A percentile compares a stretch with the other conserved stretches of the same genome.
Evolutionary conservation across 2,888 invertebrate genomes (phyloP).

Genomic region (Mythimna vitellina): DNA sequence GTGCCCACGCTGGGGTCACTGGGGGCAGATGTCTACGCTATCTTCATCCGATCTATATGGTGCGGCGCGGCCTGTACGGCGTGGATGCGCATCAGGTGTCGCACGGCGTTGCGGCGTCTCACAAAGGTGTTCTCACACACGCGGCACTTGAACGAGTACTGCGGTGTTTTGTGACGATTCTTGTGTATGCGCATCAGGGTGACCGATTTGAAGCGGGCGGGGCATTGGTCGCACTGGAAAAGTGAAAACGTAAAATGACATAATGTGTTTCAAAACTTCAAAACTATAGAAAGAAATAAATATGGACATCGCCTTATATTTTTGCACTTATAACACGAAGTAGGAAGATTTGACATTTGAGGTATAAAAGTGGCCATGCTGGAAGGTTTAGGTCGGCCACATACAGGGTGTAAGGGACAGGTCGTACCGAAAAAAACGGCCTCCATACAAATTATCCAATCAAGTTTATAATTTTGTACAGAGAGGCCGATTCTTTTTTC

Average conservation of each 20-base stretch:
- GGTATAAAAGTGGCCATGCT: too few relatives aligned
- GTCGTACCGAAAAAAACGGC: too few relatives aligned
- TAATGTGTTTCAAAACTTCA: too few relatives aligned
- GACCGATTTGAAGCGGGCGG: conserved; percentile 81
- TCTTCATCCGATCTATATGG: conserved; percentile 74
- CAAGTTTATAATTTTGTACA: too few relatives aligned
- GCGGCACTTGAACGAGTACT: conserved; percentile 76
- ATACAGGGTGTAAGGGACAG: too few relatives aligned
- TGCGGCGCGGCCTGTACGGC: conserved; percentile 70
- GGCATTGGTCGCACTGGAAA: conserved; percentile 81
- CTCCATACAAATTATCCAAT: too few relatives aligned
- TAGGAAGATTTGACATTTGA: too few relatives aligned
- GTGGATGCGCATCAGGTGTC: conserved; percentile 81
- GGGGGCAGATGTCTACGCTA: conserved; percentile 24
- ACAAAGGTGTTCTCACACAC: conserved; percentile 80
- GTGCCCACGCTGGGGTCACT: not conserved
- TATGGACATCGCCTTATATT: too few relatives aligned
- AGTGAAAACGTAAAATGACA: not conserved
- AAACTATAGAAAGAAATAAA: too few relatives aligned
- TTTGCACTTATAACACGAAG: too few relatives aligned
- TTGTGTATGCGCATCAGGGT: conserved; percentile 84
- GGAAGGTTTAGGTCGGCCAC: too few relatives aligned
- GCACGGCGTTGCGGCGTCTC: conserved; percentile 79
- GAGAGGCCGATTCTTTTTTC: too few relatives aligned
- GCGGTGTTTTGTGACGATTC: conserved; percentile 77